Evolutionary conservation across 2,797 vertebrate genomes (phyloP).

Genomic region (Halcyon smyrnensis): DNA sequence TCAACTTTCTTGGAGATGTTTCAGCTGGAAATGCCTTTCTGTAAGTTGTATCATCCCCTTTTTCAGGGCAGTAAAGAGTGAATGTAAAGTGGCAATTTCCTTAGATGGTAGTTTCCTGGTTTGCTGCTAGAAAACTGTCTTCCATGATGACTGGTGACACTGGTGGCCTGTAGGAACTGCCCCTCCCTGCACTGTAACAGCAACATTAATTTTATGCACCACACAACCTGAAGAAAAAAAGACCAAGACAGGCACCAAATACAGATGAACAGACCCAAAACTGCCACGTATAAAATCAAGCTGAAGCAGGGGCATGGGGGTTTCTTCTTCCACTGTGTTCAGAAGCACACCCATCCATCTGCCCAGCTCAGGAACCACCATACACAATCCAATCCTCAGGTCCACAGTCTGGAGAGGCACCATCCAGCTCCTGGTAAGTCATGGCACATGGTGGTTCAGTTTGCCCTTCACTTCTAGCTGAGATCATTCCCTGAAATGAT

Average conservation of each 20-base stretch:
- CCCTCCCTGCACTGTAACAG: background rate
- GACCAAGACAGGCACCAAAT: background rate
- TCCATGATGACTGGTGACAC: background rate
- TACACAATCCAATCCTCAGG: background rate
- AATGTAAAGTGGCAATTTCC: background rate
- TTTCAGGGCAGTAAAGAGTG: background rate
- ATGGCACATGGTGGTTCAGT: accelerated
- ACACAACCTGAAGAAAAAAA: background rate
- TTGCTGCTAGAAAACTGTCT: background rate
- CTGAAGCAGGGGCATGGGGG: background rate
- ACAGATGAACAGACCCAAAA: background rate
- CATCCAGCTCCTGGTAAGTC: background rate
- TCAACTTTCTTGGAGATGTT: background rate
- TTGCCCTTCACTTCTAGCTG: background rate
- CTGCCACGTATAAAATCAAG: accelerated
- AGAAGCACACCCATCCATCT: background rate
- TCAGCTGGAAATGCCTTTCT: background rate
- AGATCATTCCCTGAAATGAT: background rate
- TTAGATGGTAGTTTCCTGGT: background rate
- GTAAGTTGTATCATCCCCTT: background rate
- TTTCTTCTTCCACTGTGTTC: accelerated
- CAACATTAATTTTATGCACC: accelerated
- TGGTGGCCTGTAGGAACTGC: background rate
- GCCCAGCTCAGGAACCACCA: accelerated
- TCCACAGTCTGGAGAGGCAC: accelerated